Conservation (phyloP, 1,140 invertebrate genomes). For the Pollicipes pollicipes region DNA sequence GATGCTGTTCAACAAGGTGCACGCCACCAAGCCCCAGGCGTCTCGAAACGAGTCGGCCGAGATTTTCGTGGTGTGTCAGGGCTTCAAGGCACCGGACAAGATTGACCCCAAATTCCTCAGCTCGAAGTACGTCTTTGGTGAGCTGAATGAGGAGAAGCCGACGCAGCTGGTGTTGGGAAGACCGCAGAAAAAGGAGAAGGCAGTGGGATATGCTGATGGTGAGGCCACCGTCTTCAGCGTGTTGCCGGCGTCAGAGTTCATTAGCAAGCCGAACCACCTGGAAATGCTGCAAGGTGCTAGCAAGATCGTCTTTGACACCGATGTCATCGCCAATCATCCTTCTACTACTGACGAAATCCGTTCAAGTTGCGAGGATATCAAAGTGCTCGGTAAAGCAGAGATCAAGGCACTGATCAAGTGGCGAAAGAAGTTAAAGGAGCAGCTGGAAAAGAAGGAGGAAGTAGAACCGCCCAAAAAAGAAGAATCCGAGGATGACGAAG, state of each 20-base stretch:
- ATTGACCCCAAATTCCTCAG: conserved; percentile 89
- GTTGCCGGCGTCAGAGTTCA: conserved; percentile 54
- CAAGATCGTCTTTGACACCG: conserved; percentile 66
- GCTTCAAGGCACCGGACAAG: conserved; percentile 79
- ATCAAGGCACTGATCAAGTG: conserved; percentile 57
- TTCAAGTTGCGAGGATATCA: conserved; percentile 90
- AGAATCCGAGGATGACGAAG: conserved; percentile 22
- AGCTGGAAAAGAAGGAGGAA: conserved; percentile 26
- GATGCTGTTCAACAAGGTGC: conserved; percentile 80
- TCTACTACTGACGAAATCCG: conserved; percentile 78
- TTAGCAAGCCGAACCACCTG: conserved; percentile 50
- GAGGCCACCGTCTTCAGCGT: conserved; percentile 66
- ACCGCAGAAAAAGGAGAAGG: conserved; percentile 44
- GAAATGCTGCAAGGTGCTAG: conserved; percentile 54
- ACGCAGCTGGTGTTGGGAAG: conserved; percentile 32
- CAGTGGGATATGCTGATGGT: conserved; percentile 82
- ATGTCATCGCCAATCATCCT: conserved; percentile 51
- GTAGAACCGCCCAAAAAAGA: conserved; percentile 22
- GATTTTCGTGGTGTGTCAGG: conserved; percentile 97
- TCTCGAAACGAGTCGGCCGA: conserved; percentile 97
- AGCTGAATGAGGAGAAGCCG: conserved; percentile 56
- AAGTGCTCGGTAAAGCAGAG: conserved; percentile 86
- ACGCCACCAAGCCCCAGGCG: conserved; percentile 95
- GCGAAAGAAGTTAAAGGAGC: conserved; percentile 57
- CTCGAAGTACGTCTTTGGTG: conserved; percentile 87